Percentiles rank a stretch among this genome's conserved stretches.
Conservation (phyloP, 2,888 invertebrate genomes). For the Gonocerus acuteangulatus region DNA sequence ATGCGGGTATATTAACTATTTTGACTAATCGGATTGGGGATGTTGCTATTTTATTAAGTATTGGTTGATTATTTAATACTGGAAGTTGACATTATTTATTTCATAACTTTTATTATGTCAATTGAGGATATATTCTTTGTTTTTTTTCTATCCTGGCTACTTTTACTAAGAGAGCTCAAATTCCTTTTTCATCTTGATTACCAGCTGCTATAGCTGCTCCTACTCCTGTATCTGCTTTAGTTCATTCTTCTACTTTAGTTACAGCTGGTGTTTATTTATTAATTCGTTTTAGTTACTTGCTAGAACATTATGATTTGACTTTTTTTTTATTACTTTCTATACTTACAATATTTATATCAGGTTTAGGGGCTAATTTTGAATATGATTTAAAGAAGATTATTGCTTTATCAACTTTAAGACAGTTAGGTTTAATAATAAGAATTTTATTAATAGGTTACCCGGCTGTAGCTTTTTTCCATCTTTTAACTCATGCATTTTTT, state of each 20-base stretch:
- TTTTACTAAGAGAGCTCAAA: constrained; percentile 71
- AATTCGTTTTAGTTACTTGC: constrained; percentile 55
- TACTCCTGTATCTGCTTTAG: constrained; percentile 67
- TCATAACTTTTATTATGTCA: not conserved
- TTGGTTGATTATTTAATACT: not conserved
- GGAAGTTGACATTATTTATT: constrained; percentile 9
- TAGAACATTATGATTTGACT: not conserved
- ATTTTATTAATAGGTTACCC: constrained; percentile 51
- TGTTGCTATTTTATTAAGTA: constrained; percentile 38
- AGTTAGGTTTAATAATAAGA: constrained; percentile 65
- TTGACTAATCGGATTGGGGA: constrained; percentile 69
- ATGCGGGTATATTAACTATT: constrained; percentile 63
- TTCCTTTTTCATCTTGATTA: constrained; percentile 69
- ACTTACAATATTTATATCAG: constrained; percentile 28
- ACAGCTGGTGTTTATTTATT: constrained; percentile 59
- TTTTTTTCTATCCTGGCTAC: constrained; percentile 45
- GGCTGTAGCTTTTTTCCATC: constrained; percentile 61
- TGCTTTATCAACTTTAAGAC: constrained; percentile 68
- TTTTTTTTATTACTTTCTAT: constrained; percentile 6
- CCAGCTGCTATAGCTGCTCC: constrained; percentile 70
- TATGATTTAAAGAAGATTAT: constrained; percentile 67
- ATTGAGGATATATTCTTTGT: constrained; percentile 3
- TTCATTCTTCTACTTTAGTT: constrained; percentile 54
- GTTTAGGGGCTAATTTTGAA: constrained; percentile 42
- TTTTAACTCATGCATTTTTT: constrained; percentile 66